Evolutionary conservation across 2,797 vertebrate species (phyloP), one percentile per base, ranked within the genome.

Genomic region (Apodemus agrarius): DNA sequence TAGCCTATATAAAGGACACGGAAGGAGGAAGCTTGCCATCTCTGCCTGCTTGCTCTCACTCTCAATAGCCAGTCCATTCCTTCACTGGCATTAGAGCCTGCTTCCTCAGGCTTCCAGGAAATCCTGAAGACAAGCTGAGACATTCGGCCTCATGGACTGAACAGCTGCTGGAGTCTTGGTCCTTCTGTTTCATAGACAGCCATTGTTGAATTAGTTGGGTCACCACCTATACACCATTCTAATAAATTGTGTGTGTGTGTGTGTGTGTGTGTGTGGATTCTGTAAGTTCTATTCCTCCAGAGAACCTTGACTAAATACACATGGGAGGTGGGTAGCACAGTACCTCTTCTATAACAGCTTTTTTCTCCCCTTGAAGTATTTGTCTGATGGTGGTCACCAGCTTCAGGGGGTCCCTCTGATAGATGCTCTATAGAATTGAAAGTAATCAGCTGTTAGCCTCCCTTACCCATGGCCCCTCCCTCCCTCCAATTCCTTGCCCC

Each of bases 351-450:
- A 96, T 92, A 82, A 99, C 98, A 0, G 99, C 98, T 0, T 80
- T 97, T 93, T 99, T 99, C 97, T 99, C 99, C 34, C 98, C 98
- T 96, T 99, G 99, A 96, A 99, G 99, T 94, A 99, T 97, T 21
- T 99, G 98, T 94, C 98, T 99, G 95, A 99, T 97, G 65, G 98
- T 96, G 7, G 99, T 98, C 89, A 99, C 99, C 96, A 99, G 98
- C 54, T 98, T 97, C 94, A 99, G 96, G 0, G 99, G 99, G 91
- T 99, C 99, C 89, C 94, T 96, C 72, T 98, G 98, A 97, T 98
- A 99, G 11, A 98, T 80, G 21, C 3, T 98, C 99, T 99, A 98
- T 3, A 98, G 98, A 91, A 93, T 81, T 11, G 19, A 96, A 31
- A 43, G 16, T 79, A 31, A 69, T 22, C 11, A 63, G 57, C 13